Conservation (phyloP, 2,113 vertebrate species). For the Dromas ardeola region DNA sequence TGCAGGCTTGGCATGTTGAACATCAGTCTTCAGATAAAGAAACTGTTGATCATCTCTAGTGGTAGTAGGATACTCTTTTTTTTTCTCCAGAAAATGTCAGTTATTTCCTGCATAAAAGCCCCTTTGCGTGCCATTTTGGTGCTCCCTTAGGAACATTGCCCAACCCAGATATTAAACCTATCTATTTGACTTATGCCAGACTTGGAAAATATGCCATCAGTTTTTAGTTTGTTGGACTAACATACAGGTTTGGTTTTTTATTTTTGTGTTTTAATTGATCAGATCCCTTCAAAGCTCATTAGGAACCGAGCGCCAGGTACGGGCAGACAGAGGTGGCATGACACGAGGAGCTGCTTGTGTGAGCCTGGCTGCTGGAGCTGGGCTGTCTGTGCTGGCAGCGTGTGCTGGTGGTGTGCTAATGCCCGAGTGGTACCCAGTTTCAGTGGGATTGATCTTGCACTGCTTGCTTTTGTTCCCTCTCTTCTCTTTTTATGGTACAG, state of each 20-base stretch:
- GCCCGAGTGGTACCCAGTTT: rapidly evolving
- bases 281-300: not conserved
- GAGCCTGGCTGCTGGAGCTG: not conserved
- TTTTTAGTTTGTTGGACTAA: not conserved
- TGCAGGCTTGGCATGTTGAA: not conserved
- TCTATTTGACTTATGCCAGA: not conserved
- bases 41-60: not conserved
- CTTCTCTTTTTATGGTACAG: not conserved
- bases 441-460: not conserved
- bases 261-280: not conserved
- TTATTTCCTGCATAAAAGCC: not conserved
- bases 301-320: rapidly evolving
- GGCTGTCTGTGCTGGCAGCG: not conserved
- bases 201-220: not conserved
- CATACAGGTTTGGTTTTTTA: not conserved
- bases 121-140: rapidly evolving
- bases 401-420: not conserved
- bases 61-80: not conserved
- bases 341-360: not conserved
- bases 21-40: not conserved
- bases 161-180: not conserved
- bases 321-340: not conserved
- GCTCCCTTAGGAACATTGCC: not conserved
- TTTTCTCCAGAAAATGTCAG: not conserved
- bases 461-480: not conserved